Conservation (phyloP, 1,140 invertebrate species). For the Drosophila murphyi region DNA sequence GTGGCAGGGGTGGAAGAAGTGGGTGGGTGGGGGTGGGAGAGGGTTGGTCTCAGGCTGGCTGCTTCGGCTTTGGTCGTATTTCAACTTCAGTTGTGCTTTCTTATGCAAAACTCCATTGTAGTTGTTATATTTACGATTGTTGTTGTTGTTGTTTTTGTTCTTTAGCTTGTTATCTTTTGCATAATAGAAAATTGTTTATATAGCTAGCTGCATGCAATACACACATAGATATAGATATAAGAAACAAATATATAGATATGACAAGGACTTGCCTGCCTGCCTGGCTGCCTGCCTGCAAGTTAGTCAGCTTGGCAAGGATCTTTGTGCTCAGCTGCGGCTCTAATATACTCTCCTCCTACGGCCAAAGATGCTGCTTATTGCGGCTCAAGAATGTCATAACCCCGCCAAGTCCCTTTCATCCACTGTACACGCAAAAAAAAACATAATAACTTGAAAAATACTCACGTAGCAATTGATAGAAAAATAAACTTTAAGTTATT, state of each 20-base stretch:
- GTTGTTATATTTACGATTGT: conserved; percentile 28
- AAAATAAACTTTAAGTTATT: no score
- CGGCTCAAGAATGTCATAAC: conserved; percentile 54
- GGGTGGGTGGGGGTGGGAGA: not conserved
- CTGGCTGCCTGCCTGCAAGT: conserved; percentile 1
- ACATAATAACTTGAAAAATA: not conserved
- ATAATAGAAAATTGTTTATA: conserved; percentile 82
- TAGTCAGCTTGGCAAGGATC: conserved; percentile 24
- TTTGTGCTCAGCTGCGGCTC: conserved; percentile 42
- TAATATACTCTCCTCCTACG: conserved; percentile 58
- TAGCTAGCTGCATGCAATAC: conserved; percentile 49
- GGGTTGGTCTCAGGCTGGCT: conserved; percentile 17
- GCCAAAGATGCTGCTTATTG: conserved; percentile 75
- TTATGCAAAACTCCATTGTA: conserved; percentile 76
- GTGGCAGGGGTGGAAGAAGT: not conserved
- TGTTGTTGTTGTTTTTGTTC: conserved; percentile 34
- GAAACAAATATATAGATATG: conserved; percentile 40
- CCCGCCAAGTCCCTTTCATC: not conserved
- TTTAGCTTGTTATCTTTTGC: conserved; percentile 74
- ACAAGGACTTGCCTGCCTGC: conserved; percentile 37
- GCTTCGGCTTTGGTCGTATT: conserved; percentile 57
- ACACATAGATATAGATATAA: not conserved
- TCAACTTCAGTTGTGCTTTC: conserved; percentile 74
- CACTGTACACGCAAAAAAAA: not conserved
- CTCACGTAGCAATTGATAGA: no score